These are phyloP conservation scores for Megaceryle torquata DNA, from an alignment of 2,113 vertebrate species.

Conservation along the genomic window DNA sequence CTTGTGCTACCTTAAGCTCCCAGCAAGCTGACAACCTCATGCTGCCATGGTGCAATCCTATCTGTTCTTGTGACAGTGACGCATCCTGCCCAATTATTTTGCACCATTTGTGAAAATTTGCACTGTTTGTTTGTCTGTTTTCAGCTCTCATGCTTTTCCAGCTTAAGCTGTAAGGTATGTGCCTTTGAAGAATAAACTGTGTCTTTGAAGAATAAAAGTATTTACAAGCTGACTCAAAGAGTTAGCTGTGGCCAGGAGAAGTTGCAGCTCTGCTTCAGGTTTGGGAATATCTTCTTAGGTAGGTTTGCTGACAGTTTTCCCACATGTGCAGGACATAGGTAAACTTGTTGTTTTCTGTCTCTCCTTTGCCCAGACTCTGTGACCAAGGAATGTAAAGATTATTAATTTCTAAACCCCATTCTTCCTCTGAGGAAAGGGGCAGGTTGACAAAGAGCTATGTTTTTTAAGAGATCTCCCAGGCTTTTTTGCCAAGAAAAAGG, in stretches of 20 bases:
- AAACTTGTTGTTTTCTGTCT: neutral
- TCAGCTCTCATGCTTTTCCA: neutral
- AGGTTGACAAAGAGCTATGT: neutral
- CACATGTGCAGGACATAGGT: accelerated
- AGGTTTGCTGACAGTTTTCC: neutral
- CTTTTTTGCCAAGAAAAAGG: neutral
- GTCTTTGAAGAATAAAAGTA: neutral
- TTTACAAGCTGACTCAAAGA: neutral
- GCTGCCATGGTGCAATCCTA: neutral
- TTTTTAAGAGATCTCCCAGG: neutral
- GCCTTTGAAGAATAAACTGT: neutral
- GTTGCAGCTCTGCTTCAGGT: neutral
- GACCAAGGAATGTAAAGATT: neutral
- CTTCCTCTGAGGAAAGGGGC: neutral
- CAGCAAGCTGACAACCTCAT: neutral
- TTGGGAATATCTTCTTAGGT: neutral
- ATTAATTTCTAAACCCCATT: neutral
- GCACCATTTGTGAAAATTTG: neutral
- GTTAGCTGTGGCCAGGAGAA: neutral
- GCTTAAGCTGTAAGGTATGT: neutral
- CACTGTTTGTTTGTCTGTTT: neutral
- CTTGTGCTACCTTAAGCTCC: neutral
- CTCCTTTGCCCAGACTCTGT: neutral
- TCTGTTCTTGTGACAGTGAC: neutral
- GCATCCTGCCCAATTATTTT: neutral